A percentile compares a stretch with the other conserved stretches of the same genome.
Conservation (phyloP, 2,888 invertebrate genomes). For the Pyrrhosoma nymphula region DNA sequence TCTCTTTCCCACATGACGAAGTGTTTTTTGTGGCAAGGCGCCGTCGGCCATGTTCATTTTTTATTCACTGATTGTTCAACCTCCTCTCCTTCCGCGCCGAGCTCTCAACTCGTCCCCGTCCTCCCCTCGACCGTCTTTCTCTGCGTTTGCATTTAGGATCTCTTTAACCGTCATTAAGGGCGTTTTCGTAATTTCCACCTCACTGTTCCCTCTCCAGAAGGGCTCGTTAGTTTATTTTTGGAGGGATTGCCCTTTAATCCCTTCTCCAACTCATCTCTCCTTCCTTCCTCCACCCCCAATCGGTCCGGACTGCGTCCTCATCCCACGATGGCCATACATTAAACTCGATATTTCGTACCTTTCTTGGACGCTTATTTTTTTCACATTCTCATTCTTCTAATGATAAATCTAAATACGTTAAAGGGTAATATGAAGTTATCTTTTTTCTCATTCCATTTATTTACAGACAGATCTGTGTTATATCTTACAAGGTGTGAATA, state of each 20-base stretch:
- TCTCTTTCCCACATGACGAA: constrained; percentile 18
- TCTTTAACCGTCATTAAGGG: constrained; percentile 39
- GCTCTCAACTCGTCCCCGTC: not conserved
- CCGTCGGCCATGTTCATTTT: constrained; percentile 25
- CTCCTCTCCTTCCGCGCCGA: not conserved
- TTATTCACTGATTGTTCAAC: constrained; percentile 31
- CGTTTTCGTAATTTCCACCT: constrained; percentile 21
- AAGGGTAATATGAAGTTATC: no score
- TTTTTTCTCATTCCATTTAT: no score
- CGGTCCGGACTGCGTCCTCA: not conserved
- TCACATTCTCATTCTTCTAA: not conserved
- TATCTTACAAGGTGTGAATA: no score
- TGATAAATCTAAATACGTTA: not conserved
- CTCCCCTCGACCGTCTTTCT: not conserved
- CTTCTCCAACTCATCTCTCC: not conserved
- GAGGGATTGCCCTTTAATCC: not conserved
- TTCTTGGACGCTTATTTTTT: not conserved
- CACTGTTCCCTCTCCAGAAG: not conserved
- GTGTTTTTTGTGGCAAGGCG: constrained; percentile 38
- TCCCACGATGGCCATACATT: not conserved
- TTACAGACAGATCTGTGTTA: no score
- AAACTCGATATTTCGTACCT: not conserved
- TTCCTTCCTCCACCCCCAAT: not conserved
- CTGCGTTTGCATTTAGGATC: constrained; percentile 25
- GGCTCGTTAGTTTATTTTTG: not conserved